Conservation (phyloP, 1,140 invertebrate species). For the Carposina sasakii region DNA sequence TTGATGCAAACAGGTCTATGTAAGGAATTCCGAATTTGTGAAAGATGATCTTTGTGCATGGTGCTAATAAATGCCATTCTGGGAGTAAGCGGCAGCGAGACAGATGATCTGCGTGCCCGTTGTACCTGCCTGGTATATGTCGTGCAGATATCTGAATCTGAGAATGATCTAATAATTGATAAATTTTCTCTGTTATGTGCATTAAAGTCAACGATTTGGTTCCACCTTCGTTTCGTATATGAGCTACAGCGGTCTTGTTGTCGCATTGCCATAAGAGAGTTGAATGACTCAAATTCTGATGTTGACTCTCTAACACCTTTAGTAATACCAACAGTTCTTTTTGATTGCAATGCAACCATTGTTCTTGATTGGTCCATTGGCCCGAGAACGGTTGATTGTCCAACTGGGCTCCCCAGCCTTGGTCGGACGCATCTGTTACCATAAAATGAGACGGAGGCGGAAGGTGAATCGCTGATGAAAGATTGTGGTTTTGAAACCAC, state of each 20-base stretch:
- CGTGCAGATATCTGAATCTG: too few species aligned
- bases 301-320: too few species aligned
- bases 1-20: constrained; percentile 44
- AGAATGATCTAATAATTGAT: constrained; percentile 12
- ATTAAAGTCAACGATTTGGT: constrained; percentile 28
- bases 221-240: constrained; percentile 36
- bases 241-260: constrained; percentile 32
- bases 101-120: constrained; percentile 20
- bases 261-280: constrained; percentile 34
- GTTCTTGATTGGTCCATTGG: constrained; percentile 16
- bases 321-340: constrained; percentile 34
- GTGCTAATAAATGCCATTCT: not conserved
- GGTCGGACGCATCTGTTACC: constrained; percentile 15
- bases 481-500: too few species aligned
- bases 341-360: constrained; percentile 17
- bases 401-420: constrained; percentile 15
- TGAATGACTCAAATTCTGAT: too few species aligned
- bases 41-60: not conserved
- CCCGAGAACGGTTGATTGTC: constrained; percentile 14
- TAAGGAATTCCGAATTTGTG: constrained; percentile 30
- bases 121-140: not conserved
- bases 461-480: too few species aligned
- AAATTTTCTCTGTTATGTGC: constrained; percentile 15
- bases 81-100: constrained; percentile 33
- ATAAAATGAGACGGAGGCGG: too few species aligned